Percentiles rank a stretch among this genome's conserved stretches.
Evolutionary conservation across 1,140 invertebrate genomes (phyloP).

Genomic region (Trachymyrmex septentrionalis): DNA sequence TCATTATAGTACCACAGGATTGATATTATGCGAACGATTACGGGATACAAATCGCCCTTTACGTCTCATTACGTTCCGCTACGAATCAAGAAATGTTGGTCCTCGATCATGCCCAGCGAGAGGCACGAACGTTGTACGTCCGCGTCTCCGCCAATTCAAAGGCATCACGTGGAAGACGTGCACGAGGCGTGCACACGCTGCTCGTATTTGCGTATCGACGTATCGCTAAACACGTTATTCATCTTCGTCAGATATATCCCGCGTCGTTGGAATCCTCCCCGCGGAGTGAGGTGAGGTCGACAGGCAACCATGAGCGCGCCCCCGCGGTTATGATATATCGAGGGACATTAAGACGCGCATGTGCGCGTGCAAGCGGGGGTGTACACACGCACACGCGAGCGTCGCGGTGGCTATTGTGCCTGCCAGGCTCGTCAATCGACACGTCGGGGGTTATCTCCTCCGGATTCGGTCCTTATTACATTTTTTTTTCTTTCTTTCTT

Average conservation of each 20-base stretch:
- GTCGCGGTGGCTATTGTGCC: slow-evolving; percentile 55
- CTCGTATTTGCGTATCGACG: slow-evolving; percentile 75
- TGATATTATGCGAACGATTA: slow-evolving; percentile 46
- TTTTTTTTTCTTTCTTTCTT: slow-evolving; percentile 24
- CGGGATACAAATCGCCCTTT: slow-evolving; percentile 54
- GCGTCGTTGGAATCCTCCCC: slow-evolving; percentile 54
- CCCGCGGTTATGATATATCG: slow-evolving; percentile 77
- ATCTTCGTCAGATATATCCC: slow-evolving; percentile 77
- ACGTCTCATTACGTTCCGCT: slow-evolving; percentile 56
- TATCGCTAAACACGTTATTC: slow-evolving; percentile 77
- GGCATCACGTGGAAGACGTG: slow-evolving; percentile 9
- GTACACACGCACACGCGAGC: slow-evolving; percentile 6
- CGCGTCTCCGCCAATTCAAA: not conserved
- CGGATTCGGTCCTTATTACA: slow-evolving; percentile 63
- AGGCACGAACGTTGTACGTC: not conserved
- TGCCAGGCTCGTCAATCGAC: slow-evolving; percentile 66
- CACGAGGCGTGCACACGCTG: not conserved
- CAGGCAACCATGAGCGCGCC: slow-evolving; percentile 50
- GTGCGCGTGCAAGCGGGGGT: slow-evolving; percentile 13
- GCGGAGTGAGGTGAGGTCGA: slow-evolving; percentile 49
- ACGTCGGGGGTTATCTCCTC: slow-evolving; percentile 61
- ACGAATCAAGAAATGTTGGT: slow-evolving; percentile 48
- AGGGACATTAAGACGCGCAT: slow-evolving; percentile 67
- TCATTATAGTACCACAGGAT: not conserved
- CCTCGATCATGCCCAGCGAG: slow-evolving; percentile 57